Percentiles rank a stretch among this genome's conserved stretches.
These are phyloP conservation scores for Pipistrellus pygmaeus DNA, from an alignment of 2,797 vertebrate genomes.

Conservation along the genomic window DNA sequence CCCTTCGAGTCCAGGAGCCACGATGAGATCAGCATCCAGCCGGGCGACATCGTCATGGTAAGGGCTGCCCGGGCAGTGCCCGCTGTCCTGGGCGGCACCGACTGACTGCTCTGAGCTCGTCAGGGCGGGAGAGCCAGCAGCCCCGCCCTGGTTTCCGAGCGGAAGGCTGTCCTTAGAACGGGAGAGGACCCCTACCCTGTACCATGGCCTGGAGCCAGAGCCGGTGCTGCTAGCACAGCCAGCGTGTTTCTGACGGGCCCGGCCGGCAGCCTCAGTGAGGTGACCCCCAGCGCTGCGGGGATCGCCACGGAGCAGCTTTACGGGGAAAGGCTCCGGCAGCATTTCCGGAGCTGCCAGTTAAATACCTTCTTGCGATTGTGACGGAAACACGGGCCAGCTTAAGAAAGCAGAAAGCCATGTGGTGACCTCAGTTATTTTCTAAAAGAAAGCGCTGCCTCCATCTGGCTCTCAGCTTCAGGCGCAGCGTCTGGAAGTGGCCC, in stretches of 20 bases:
- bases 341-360: not conserved
- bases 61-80: conserved; percentile 70
- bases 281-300: not conserved
- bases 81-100: not conserved
- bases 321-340: not conserved
- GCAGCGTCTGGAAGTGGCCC: not conserved
- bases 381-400: not conserved
- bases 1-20: conserved; percentile 98
- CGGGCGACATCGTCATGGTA: conserved; percentile 98
- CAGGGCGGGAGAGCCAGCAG: not conserved
- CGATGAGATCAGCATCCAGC: conserved; percentile 97
- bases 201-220: not conserved
- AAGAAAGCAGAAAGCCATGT: conserved; percentile 27
- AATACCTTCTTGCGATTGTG: not conserved
- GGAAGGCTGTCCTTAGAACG: not conserved
- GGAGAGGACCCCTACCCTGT: not conserved
- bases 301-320: not conserved
- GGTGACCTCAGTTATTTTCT: conserved; percentile 8
- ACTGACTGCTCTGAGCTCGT: not conserved
- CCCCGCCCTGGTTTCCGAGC: not conserved
- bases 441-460: not conserved
- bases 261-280: not conserved
- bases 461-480: not conserved
- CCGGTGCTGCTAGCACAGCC: not conserved
- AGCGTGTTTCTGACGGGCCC: not conserved